A percentile compares a stretch with the other conserved stretches of the same genome.
phyloP scores from a whole-genome alignment of 1,140 invertebrate species.

The Sycobia sp. region DNA sequence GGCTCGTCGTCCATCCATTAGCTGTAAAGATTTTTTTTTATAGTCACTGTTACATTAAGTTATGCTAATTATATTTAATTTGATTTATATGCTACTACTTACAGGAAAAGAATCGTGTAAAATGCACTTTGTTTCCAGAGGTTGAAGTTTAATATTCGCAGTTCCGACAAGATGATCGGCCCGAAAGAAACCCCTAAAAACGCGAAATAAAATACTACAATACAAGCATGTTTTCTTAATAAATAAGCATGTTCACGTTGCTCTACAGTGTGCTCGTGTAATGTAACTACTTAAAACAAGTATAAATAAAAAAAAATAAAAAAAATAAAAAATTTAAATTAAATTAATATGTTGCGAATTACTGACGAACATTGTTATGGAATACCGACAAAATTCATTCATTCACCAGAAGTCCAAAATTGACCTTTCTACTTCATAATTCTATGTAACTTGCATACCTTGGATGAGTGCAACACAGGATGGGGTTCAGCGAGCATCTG shows the following conservation, averaged over 20 bases:
- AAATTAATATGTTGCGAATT: too few species aligned
- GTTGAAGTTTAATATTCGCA: slow-evolving; percentile 80
- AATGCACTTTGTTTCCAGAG: slow-evolving; percentile 83
- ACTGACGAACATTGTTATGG: not conserved
- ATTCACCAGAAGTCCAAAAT: slow-evolving; percentile 4
- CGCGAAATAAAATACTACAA: not conserved
- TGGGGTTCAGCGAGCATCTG: slow-evolving; percentile 61
- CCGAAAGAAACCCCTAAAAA: slow-evolving; percentile 88
- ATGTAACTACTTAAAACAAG: slow-evolving; percentile 16
- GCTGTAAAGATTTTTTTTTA: slow-evolving; percentile 56
- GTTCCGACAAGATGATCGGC: slow-evolving; percentile 87
- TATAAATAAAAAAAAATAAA: slow-evolving; percentile 9
- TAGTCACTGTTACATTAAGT: too few species aligned
- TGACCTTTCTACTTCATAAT: slow-evolving; percentile 2
- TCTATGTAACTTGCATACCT: slow-evolving; percentile 54
- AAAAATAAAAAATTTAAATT: slow-evolving; percentile 19
- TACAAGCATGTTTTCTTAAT: not conserved
- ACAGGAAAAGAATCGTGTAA: slow-evolving; percentile 91
- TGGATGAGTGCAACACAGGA: slow-evolving; percentile 61
- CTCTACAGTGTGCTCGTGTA: slow-evolving; percentile 47
- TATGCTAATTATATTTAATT: not conserved
- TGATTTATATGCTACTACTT: slow-evolving; percentile 57
- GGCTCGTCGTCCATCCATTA: slow-evolving; percentile 88
- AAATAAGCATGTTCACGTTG: slow-evolving; percentile 42
- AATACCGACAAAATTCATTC: slow-evolving; percentile 24